Evolutionary conservation across 2,797 vertebrate species (phyloP).

Genomic region (Craterocephalus amniculus): DNA sequence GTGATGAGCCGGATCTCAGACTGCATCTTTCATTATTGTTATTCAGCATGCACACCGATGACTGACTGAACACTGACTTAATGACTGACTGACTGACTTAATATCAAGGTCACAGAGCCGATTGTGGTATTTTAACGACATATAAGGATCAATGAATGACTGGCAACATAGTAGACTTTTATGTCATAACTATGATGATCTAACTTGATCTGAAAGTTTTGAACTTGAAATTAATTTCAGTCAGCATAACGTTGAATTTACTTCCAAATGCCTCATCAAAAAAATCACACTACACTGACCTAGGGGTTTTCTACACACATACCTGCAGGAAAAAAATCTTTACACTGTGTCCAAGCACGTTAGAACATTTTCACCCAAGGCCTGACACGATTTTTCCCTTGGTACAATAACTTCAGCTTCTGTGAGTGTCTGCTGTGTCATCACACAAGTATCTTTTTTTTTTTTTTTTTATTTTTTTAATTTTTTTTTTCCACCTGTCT

Average conservation of each 20-base stretch:
- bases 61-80: constrained; percentile 49
- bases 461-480: background rate
- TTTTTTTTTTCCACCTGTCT: background rate
- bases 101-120: constrained; percentile 33
- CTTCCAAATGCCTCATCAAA: background rate
- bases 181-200: background rate
- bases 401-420: constrained; percentile 37
- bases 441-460: background rate
- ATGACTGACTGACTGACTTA: too few relatives aligned
- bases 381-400: constrained; percentile 34
- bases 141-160: constrained; percentile 7
- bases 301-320: background rate
- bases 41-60: constrained; percentile 48
- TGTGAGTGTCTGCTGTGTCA: constrained; percentile 27
- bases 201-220: constrained; percentile 18
- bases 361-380: constrained; percentile 22
- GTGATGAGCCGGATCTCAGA: constrained; percentile 24
- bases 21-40: constrained; percentile 52
- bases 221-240: background rate
- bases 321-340: background rate
- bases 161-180: background rate
- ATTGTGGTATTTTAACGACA: background rate
- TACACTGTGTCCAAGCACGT: constrained; percentile 31
- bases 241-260: constrained; percentile 5
- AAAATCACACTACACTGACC: background rate